Evolutionary conservation across 2,797 vertebrate genomes (phyloP).

Genomic region (Xenops minutus): DNA sequence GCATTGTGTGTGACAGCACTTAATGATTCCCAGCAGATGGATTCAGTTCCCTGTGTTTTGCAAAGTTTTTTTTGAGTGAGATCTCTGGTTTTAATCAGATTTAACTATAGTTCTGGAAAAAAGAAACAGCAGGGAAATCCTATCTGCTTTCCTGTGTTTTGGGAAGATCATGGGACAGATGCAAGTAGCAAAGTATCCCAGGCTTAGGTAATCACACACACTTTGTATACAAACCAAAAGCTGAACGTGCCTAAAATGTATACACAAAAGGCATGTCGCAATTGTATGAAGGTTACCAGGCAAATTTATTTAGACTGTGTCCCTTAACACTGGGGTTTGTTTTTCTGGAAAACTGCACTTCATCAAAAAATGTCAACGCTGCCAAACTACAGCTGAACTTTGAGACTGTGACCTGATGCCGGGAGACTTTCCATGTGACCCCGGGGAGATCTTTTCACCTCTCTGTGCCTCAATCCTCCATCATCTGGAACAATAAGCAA

Average conservation of each 20-base stretch:
- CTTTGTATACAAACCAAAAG: neutral
- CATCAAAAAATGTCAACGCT: neutral
- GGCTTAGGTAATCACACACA: neutral
- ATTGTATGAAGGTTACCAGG: neutral
- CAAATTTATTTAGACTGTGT: slow-evolving; percentile 33
- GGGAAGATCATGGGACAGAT: neutral
- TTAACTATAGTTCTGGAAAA: neutral
- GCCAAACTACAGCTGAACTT: slow-evolving; percentile 18
- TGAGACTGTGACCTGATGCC: neutral
- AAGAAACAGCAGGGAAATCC: neutral
- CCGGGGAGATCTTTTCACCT: neutral
- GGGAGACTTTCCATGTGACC: neutral
- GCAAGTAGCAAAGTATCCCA: neutral
- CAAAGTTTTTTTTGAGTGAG: neutral
- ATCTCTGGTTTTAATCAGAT: neutral
- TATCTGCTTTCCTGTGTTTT: neutral
- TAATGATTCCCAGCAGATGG: neutral
- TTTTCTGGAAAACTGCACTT: neutral
- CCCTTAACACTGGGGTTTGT: neutral
- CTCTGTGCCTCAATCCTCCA: neutral
- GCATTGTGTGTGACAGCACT: neutral
- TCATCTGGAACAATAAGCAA: neutral
- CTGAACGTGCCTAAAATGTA: neutral
- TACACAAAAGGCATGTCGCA: neutral
- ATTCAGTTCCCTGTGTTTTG: neutral